phyloP scores from a whole-genome alignment of 1,140 invertebrate genomes.

The Onthophagus taurus region DNA sequence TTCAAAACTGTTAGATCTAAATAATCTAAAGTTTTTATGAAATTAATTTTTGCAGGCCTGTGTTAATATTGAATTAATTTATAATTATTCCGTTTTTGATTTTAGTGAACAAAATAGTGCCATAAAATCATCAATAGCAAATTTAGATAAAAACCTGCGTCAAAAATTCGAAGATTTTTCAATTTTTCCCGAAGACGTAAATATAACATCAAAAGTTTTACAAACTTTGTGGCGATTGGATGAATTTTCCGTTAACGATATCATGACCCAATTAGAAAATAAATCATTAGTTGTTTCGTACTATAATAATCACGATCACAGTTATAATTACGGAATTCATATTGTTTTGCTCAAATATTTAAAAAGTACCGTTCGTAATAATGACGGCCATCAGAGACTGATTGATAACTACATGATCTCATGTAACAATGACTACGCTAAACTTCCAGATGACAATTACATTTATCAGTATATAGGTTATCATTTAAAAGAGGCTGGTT shows the following conservation, averaged over 20 bases:
- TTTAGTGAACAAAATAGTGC: constrained; percentile 18
- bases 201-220: constrained; percentile 33
- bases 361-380: constrained; percentile 20
- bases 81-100: not conserved
- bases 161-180: constrained; percentile 32
- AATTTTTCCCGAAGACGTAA: constrained; percentile 35
- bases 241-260: constrained; percentile 31
- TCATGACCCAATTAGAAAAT: constrained; percentile 32
- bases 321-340: constrained; percentile 34
- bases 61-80: not conserved
- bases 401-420: constrained; percentile 26
- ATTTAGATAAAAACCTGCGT: constrained; percentile 19
- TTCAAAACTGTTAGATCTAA: too few relatives aligned
- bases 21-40: too few relatives aligned
- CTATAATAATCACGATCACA: constrained; percentile 24
- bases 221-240: constrained; percentile 29
- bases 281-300: constrained; percentile 34
- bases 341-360: constrained; percentile 34
- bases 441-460: constrained; percentile 37
- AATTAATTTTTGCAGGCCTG: too few relatives aligned
- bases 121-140: constrained; percentile 29
- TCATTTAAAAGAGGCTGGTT: constrained; percentile 32
- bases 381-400: constrained; percentile 29
- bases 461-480: constrained; percentile 37
- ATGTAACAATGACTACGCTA: constrained; percentile 29